Percentiles rank a stretch among this genome's conserved stretches.
Conservation (phyloP, 2,888 invertebrate species). For the Eubasilissa splendida region DNA sequence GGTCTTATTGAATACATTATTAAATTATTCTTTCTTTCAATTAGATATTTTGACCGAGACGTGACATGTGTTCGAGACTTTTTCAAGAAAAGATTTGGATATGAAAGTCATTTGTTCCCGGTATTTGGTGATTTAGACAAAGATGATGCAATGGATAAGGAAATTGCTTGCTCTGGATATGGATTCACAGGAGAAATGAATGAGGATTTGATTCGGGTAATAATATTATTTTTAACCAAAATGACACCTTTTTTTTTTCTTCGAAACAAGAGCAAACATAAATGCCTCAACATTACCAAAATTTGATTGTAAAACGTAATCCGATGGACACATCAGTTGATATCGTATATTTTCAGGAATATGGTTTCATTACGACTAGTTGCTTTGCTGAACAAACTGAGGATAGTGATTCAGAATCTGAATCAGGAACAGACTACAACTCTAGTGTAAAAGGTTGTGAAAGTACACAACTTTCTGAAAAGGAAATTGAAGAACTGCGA, state of each 20-base stretch:
- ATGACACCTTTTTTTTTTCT: neutral
- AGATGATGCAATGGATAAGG: constrained; percentile 88
- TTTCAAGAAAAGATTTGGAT: constrained; percentile 91
- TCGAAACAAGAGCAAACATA: no score
- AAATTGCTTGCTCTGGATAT: constrained; percentile 93
- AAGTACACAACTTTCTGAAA: constrained; percentile 66
- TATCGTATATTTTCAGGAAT: constrained; percentile 63
- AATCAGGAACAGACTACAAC: constrained; percentile 61
- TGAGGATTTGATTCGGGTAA: constrained; percentile 76
- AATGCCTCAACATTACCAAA: no score
- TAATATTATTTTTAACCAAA: neutral
- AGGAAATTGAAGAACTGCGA: constrained; percentile 65
- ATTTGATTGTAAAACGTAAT: no score
- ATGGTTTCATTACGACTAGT: constrained; percentile 70
- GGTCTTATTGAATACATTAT: neutral
- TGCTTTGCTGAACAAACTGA: constrained; percentile 61
- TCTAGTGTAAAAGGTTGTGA: constrained; percentile 60
- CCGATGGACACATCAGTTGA: no score
- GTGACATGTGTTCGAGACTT: constrained; percentile 93
- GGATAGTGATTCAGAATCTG: constrained; percentile 61
- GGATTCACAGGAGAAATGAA: constrained; percentile 90
- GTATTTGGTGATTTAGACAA: constrained; percentile 83
- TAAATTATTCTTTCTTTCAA: constrained; percentile 45
- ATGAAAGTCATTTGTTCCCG: constrained; percentile 88
- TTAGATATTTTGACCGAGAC: constrained; percentile 94